Evolutionary conservation across 2,113 vertebrate genomes (phyloP), one percentile per base, ranked within the genome.

Genomic region (Cricetomys ansorgei): DNA sequence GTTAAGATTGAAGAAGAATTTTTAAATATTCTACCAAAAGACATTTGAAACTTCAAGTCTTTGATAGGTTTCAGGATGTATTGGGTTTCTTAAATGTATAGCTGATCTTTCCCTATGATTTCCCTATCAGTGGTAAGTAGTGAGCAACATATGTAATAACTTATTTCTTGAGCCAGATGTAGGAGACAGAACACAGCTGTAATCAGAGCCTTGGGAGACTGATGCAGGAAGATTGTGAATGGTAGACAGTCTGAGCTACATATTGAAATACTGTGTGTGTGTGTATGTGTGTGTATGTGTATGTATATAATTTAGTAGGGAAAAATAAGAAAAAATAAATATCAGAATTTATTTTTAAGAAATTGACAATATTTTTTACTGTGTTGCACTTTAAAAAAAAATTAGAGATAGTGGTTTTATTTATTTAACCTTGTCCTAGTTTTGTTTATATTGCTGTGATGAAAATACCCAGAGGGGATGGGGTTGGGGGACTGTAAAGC

Each of bases 301-400:
- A n/a, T n/a, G n/a, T n/a, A n/a, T n/a, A 37, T 4, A 69, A 11
- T 7, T 53, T 79, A 6, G 86, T 93, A 65, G 86, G n/a, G 15
- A 27, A 70, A 31, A 75, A 29, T 27, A 79, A 19, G 4, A 75
- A 50, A 6, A 91, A 88, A 40, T 84, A 88, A 69, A 40, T n/a
- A 85, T 88, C 31, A 93, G 19, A 92, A 77, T 94, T 77, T 43
- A n/a, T 29, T 94, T 92, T 75, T 88, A 27, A 76, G 59, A 84
- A 13, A n/a, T 62, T 64, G n/a, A 89, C 50, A 89, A 11, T 45
- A 45, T 37, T 70, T 15, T 96, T 93, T 79, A 81, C 27, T 12
- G 16, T 76, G 0, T 72, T 92, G 15, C 17, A 95, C 1, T 10
- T 85, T 83, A 75, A 50, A 17, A 85, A 53, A 48, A n/a, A 92